Evolutionary conservation across 2,797 vertebrate species (phyloP), one percentile per base, ranked within the genome.

Genomic region (Netta rufina): DNA sequence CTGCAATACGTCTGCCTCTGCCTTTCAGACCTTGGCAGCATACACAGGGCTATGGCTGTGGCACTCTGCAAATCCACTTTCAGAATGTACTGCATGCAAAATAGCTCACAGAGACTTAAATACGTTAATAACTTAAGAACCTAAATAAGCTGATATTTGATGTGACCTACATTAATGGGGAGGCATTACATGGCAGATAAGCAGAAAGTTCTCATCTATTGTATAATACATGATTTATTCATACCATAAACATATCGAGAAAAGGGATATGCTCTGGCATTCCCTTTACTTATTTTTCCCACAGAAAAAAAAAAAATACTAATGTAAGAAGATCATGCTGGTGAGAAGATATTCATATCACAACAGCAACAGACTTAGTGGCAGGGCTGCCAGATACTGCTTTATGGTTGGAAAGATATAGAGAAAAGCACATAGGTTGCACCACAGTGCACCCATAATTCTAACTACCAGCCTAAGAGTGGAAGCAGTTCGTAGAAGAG

Each of bases 111-210:
- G 77, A 54, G 39, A 61, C 64, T 96, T 92, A 93, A 97, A 75
- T 90, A 92, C 94, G 12, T 92, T 92, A 97, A 96, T 96, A 79
- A 90, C 84, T 95, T 96, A 89, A 97, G 78, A 94, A 87, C 87
- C 90, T 84, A 96, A 96, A 96, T 95, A 96, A 85, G 69, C 94
- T 96, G 87, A 28, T 95, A 89, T 86, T 95, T 96, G 80, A 95
- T 92, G 91, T 96, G 88, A 90, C 75, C 91, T 81, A 90, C 95
- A 93, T 96, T 97, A 97, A 95, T 91, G 33, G 91, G 39, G 62
- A 92, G 72, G 74, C 39, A 74, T 70, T 95, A 73, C 88, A 96
- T 56, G 84, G 65, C 39, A 91, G 84, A 96, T 94, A 97, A 96
- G 76, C 87, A 88, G 90, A 70, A 93, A 96, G 85, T 90, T 96